Base-by-base conservation (phyloP, 2,797 vertebrate species). In the Chiloscyllium punctatum region DNA sequence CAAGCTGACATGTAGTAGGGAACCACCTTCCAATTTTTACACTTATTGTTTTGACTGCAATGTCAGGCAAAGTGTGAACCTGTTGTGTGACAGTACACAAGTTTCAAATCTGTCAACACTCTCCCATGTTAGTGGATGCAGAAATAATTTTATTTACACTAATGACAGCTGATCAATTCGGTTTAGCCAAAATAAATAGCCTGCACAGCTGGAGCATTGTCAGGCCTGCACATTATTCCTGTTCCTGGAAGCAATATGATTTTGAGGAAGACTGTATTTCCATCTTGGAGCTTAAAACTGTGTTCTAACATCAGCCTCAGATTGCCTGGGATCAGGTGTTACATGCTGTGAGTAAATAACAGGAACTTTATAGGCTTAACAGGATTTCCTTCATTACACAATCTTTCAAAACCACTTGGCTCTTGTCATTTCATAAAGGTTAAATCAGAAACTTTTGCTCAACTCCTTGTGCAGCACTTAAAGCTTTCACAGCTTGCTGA, bases 291-390 rank as follows among this genome's bases (percentile, higher is more conserved):
- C 62, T 68, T 69, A 68, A 69, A 23, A 69, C 23, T 0, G n/a
- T 69, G 62, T 69, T n/a, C n/a, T 37, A 92, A 42, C 90, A 92
- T 69, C n/a, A 21, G 9, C 62, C 66, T 37, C 90, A 68, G 90
- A n/a, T 92, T 92, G 90, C 90, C 33, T 68, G 90, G 33, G 90
- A 92, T 92, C 90, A 92, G 90, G 57, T 92, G 90, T 92, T 66
- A 68, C n/a, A 92, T 62, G 37, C 90, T 68, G 90, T 68, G 90
- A 68, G 90, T 92, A 92, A 92, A 92, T 92, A 92, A 62, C 90
- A 92, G n/a, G 62, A 92, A 68, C 90, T 66, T 92, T 92, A 92
- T 62, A 66, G n/a, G 90, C 90, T 92, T 92, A 92, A 37, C 90
- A 23, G 62, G 30, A 68, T 92, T 92, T 66, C 21, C 21, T 92